Evolutionary conservation across 2,797 vertebrate genomes (phyloP).

Genomic region (Novumbra hubbsi): DNA sequence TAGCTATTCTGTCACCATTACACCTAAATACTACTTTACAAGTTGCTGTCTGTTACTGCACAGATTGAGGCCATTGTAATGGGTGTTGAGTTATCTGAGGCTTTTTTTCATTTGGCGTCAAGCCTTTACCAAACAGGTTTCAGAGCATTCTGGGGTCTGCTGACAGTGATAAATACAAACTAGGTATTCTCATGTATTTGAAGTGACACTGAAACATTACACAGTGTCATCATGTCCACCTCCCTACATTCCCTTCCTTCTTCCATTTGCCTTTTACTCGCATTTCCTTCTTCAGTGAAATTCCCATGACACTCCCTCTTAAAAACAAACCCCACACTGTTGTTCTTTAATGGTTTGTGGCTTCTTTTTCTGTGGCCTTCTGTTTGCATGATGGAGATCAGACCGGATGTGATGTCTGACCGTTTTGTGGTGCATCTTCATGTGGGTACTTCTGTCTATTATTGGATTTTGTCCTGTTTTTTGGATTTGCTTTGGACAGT

Average conservation of each 20-base stretch:
- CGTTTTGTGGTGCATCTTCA: not conserved
- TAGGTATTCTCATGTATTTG: not conserved
- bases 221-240: not conserved
- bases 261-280: not conserved
- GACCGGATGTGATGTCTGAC: not conserved
- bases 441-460: not conserved
- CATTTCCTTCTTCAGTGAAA: not conserved
- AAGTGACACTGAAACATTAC: not conserved
- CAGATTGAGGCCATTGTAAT: not conserved
- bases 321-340: not conserved
- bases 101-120: not conserved
- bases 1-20: not conserved
- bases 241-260: not conserved
- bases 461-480: not conserved
- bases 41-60: constrained; percentile 3
- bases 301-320: not conserved
- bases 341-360: not conserved
- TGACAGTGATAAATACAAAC: not conserved
- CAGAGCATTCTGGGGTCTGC: not conserved
- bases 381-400: constrained; percentile 23
- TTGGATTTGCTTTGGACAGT: not conserved
- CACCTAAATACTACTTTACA: not conserved
- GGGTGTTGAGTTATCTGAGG: not conserved
- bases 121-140: not conserved
- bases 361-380: not conserved